Conservation (phyloP, 2,113 vertebrate species). For the Pseudorectes ferrugineus region DNA sequence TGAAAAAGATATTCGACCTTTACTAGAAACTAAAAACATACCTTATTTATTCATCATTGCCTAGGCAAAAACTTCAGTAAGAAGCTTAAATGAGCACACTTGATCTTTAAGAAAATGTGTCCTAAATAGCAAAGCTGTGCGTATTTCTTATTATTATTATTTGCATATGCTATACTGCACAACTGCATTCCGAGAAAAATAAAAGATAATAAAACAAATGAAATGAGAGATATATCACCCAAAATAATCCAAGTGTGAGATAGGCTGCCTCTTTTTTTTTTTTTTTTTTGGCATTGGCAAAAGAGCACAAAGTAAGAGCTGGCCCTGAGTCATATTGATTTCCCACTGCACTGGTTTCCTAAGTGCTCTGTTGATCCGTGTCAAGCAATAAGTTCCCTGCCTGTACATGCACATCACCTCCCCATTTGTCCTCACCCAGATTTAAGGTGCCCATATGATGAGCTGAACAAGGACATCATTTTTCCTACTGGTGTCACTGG, state of each 20-base stretch:
- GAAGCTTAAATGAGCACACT: slow-evolving; percentile 39
- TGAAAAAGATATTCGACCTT: slow-evolving; percentile 55
- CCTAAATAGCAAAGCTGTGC: slow-evolving; percentile 46
- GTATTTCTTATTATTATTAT: slow-evolving; percentile 42
- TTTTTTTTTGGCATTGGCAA: slow-evolving; percentile 64
- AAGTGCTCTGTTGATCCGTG: slow-evolving; percentile 86
- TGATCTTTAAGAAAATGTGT: slow-evolving; percentile 60
- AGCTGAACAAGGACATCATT: slow-evolving; percentile 85
- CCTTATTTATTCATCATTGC: slow-evolving; percentile 48
- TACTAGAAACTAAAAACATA: slow-evolving; percentile 38
- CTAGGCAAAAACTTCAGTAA: slow-evolving; percentile 48
- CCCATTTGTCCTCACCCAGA: slow-evolving; percentile 84
- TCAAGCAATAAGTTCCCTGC: slow-evolving; percentile 85
- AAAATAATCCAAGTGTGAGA: slow-evolving; percentile 70
- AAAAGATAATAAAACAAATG: slow-evolving; percentile 72
- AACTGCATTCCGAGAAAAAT: slow-evolving; percentile 62
- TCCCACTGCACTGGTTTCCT: slow-evolving; percentile 83
- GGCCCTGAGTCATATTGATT: slow-evolving; percentile 84
- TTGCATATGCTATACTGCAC: slow-evolving; percentile 65
- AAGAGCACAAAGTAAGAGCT: slow-evolving; percentile 73
- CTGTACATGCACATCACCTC: slow-evolving; percentile 80
- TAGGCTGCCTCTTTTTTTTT: slow-evolving; percentile 30
- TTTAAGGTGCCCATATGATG: slow-evolving; percentile 86
- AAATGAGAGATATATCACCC: slow-evolving; percentile 70
- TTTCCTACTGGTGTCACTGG: slow-evolving; percentile 77